Evolutionary conservation across 2,113 vertebrate species (phyloP).

Genomic region (Ranitomeya variabilis): DNA sequence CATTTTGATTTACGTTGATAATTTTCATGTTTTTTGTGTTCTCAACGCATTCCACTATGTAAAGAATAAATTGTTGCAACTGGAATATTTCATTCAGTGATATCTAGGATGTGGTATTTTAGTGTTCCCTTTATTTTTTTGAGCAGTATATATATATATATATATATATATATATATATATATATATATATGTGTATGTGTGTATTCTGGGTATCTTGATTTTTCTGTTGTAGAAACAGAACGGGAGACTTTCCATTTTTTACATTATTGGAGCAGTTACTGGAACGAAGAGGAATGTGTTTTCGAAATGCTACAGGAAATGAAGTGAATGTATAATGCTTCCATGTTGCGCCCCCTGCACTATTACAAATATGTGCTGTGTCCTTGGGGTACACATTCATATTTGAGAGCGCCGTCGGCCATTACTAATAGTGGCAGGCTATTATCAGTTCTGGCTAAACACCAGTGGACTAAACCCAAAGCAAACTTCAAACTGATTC

Average conservation of each 20-base stretch:
- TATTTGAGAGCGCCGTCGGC: background rate
- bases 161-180: too few species aligned
- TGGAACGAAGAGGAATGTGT: background rate
- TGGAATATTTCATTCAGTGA: too few species aligned
- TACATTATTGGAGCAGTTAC: background rate
- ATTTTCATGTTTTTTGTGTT: too few species aligned
- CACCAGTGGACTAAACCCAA: background rate
- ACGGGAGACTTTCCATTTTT: background rate
- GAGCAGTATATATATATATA: too few species aligned
- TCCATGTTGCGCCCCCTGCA: background rate
- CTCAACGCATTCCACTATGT: too few species aligned
- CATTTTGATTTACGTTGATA: too few species aligned
- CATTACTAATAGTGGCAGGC: background rate
- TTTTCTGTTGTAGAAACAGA: background rate
- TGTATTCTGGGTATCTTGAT: background rate
- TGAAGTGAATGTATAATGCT: background rate
- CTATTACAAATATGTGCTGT: background rate
- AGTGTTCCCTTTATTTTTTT: too few species aligned
- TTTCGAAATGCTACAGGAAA: background rate
- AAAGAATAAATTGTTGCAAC: too few species aligned
- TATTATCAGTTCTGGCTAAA: background rate
- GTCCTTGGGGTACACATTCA: constrained; percentile 14
- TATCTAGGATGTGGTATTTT: too few species aligned
- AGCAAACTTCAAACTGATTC: background rate
- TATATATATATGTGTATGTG: background rate